Conservation (phyloP, 2,797 vertebrate genomes). For the Anguilla obscura region DNA sequence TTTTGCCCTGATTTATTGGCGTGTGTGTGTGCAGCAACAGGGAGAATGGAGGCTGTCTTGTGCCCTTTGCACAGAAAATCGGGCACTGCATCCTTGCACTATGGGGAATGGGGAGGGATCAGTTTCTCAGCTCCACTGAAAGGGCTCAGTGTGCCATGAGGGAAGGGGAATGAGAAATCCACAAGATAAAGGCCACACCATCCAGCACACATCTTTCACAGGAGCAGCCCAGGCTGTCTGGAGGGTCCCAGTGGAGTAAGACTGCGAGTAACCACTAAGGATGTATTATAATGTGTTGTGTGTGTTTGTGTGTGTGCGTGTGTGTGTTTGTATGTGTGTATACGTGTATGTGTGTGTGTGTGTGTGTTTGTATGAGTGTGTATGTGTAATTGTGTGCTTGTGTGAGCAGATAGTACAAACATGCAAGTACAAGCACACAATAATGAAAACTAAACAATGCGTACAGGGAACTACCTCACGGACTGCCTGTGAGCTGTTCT, state of each 20-base stretch:
- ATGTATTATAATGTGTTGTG: background rate
- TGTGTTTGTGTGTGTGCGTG: background rate
- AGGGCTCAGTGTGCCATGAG: background rate
- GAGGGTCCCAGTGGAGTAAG: background rate
- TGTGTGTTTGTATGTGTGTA: background rate
- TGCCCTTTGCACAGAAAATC: background rate
- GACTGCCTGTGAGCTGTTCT: background rate
- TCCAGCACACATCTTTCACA: background rate
- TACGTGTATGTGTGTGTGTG: background rate
- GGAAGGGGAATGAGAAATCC: background rate
- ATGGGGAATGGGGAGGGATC: background rate
- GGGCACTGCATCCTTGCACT: background rate
- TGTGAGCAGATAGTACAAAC: background rate
- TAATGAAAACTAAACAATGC: background rate
- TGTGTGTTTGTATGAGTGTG: background rate
- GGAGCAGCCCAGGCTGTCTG: background rate
- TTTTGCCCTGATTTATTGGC: background rate
- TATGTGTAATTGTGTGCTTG: background rate
- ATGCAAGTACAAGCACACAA: background rate
- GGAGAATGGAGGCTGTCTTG: background rate
- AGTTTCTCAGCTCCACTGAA: background rate
- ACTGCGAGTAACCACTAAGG: background rate
- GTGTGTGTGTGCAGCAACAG: background rate
- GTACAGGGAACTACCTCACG: background rate
- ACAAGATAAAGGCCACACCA: background rate